Evolutionary conservation across 1,140 invertebrate genomes (phyloP), one percentile per base, ranked within the genome.

Genomic region (Muscidifurax raptorellus): DNA sequence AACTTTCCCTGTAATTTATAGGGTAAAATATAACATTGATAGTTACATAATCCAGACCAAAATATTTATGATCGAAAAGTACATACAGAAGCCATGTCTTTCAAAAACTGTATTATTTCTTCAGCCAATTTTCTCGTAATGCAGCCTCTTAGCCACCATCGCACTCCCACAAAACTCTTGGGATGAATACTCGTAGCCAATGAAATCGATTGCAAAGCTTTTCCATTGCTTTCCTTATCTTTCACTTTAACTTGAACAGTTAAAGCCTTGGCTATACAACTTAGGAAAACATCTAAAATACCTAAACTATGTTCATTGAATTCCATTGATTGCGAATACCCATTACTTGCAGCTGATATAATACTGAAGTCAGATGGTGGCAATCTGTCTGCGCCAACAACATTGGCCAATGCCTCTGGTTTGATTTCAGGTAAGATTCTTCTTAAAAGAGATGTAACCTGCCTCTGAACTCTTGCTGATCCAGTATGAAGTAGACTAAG

Each of bases 391-490:
- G 97, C 95, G 2, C 94, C 95, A 28, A 97, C 91, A 12, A 97
- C 94, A 84, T 94, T 94, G 0, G 95, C 95, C 66, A 97, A 94
- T 44, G 92, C 94, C 80, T 94, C 93, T 0, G 96, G 96, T 13
- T 96, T 94, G 22, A 98, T 96, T 92, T 97, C 96, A 0, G 97
- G 96, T n/a, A 98, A 90, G 82, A 98, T 97, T 89, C 97, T 94
- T 64, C 96, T 93, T 25, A 98, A 90, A 1, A 98, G 92, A 4
- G 96, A 95, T 30, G 95, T 96, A 27, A 99, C 97, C 94, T 99
- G 98, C 91, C 98, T 95, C 90, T 99, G 98, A 1, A 99, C 97
- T 82, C 98, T 94, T 72, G 98, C 98, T 85, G 98, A 98, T 66
- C 98, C 98, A 4, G 98, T 99, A 90, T 99, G 98, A 15, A 99